These are phyloP conservation scores for Ciconia boyciana DNA, from an alignment of 2,113 vertebrate species.

Conservation along the genomic window DNA sequence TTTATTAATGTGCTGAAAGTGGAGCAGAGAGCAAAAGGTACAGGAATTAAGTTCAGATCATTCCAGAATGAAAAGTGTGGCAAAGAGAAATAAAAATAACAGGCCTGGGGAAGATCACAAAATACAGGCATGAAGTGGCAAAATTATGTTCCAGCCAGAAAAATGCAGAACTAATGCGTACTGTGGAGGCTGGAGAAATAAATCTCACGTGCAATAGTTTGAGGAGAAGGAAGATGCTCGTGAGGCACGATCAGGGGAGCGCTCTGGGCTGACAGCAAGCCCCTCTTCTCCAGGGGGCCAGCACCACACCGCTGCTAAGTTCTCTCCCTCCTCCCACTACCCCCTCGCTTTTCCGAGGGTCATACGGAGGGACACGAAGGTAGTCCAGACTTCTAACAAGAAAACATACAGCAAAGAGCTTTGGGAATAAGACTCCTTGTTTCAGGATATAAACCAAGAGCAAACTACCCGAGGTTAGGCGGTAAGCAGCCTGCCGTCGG, in stretches of 20 bases:
- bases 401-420: not conserved
- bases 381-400: not conserved
- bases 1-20: slow-evolving; percentile 15
- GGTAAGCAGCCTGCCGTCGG: not conserved
- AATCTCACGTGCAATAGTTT: not conserved
- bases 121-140: not conserved
- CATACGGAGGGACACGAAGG: not conserved
- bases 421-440: not conserved
- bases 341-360: not conserved
- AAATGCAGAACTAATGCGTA: not conserved
- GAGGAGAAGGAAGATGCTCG: not conserved
- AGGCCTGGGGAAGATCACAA: not conserved
- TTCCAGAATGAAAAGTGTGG: not conserved
- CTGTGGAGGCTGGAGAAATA: not conserved
- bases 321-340: not conserved
- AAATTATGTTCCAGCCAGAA: not conserved
- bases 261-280: not conserved
- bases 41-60: not conserved
- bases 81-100: not conserved
- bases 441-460: not conserved
- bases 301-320: not conserved
- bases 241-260: not conserved
- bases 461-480: not conserved
- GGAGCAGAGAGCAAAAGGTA: not conserved
- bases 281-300: not conserved